phyloP scores from a whole-genome alignment of 2,797 vertebrate genomes.

The Neomorphus geoffroyi region DNA sequence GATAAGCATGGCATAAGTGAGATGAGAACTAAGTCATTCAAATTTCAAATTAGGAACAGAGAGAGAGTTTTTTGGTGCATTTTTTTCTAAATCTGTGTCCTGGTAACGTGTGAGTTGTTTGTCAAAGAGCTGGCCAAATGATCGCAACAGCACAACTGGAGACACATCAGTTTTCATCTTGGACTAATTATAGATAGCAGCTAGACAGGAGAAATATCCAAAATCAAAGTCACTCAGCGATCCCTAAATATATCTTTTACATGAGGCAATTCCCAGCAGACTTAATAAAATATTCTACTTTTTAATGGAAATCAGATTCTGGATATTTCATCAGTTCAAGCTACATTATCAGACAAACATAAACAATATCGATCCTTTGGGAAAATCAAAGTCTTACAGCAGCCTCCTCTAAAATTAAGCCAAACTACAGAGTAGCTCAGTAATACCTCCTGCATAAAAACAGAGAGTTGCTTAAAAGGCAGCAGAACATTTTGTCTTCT shows the following conservation, averaged over 20 bases:
- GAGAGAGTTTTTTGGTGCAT: neutral
- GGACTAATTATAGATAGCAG: conserved; percentile 47
- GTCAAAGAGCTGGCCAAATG: neutral
- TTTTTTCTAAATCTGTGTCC: neutral
- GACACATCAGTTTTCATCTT: neutral
- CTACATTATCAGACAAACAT: conserved; percentile 12
- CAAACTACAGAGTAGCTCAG: neutral
- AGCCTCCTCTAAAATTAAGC: conserved; percentile 6
- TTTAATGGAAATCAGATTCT: conserved; percentile 48
- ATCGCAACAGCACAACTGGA: neutral
- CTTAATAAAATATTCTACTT: neutral
- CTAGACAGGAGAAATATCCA: conserved; percentile 16
- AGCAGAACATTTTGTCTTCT: conserved; percentile 52
- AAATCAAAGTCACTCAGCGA: neutral
- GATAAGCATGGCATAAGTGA: neutral
- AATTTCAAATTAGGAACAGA: neutral
- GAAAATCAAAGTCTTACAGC: conserved; percentile 14
- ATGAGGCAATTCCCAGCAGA: neutral
- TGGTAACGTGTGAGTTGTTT: neutral
- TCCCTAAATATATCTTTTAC: conserved; percentile 31
- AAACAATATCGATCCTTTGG: neutral
- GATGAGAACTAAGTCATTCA: neutral
- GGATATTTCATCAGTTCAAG: neutral
- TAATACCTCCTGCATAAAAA: neutral
- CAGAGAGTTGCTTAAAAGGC: neutral